Base-by-base conservation (phyloP, 2,888 invertebrate genomes). In the Megaustenia siamemsis region DNA sequence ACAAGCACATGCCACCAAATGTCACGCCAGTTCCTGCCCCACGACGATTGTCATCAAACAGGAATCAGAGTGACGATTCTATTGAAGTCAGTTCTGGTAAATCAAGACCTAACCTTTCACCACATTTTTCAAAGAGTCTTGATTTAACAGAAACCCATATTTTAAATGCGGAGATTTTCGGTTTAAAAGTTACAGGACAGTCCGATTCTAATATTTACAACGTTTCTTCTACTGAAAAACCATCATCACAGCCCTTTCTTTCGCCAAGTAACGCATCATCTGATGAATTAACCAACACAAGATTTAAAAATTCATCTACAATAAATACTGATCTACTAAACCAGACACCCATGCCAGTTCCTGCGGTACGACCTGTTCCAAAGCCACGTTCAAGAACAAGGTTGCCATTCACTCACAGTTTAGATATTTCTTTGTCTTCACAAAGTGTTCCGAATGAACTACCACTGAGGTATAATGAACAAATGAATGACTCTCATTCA, bases 21-120 rank as follows among this genome's bases (percentile, higher is more conserved):
- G 32, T 28, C 1, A 49, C 32, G 18, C 73, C 73, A 6, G 49
- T 49, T 28, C 73, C 73, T 32, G 73, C 73, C 15, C 73, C 73
- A 32, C 28, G 73, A 73, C 73, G 32, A 49, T 73, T 35, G 18
- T 73, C 71, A 45, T 73, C 73, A 5, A 73, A 73, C n/a, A 28
- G 73, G 32, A 49, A 32, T 5, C 1, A 21, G 8, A 73, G 49
- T 18, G 6, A 15, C 32, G 32, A 73, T 73, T 32, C 10, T 18
- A 18, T 21, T 15, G 73, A 49, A 4, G 18, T 73, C 32, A 49
- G 12, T 49, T 49, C n/a, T 21, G 49, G 49, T 28, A 24, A 73
- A 28, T 2, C 18, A 32, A 49, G 18, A 49, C 8, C 15, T 45
- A 21, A 18, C 18, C 32, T 32, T 49, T 28, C n/a, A 21, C 43